phyloP scores from a whole-genome alignment of 2,113 vertebrate genomes.

The Sapayoa aenigma region DNA sequence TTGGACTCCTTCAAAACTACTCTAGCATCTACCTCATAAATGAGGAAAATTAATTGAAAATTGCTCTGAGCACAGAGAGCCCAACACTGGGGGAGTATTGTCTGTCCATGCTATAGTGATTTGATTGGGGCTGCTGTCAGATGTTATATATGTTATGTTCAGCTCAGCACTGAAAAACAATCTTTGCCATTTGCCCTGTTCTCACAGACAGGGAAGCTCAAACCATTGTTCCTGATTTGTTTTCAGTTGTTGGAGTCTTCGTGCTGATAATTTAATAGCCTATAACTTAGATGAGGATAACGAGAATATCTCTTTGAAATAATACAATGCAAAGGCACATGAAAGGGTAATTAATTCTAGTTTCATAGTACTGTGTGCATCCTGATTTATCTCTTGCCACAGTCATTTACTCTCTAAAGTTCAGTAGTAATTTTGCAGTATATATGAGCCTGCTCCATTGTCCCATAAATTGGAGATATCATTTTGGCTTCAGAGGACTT shows the following conservation, averaged over 20 bases:
- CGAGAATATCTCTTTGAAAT: not conserved
- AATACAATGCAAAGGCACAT: not conserved
- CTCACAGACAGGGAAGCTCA: not conserved
- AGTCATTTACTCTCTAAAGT: not conserved
- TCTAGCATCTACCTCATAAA: not conserved
- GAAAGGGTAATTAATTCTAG: slow-evolving; percentile 5
- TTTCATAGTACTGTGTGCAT: not conserved
- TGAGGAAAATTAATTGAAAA: slow-evolving; percentile 43
- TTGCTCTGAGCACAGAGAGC: not conserved
- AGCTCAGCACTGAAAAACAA: not conserved
- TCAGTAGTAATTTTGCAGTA: not conserved
- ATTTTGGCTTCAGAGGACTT: not conserved
- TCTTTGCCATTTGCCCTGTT: slow-evolving; percentile 16
- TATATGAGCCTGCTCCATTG: not conserved
- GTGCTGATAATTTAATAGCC: not conserved
- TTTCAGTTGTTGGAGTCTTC: slow-evolving; percentile 4
- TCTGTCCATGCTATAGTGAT: not conserved
- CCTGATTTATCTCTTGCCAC: slow-evolving; percentile 18
- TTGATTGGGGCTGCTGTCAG: slow-evolving; percentile 59
- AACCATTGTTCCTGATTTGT: slow-evolving; percentile 40
- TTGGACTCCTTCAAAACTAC: not conserved
- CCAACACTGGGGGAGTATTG: not conserved
- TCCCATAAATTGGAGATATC: not conserved
- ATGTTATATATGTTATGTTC: slow-evolving; percentile 50
- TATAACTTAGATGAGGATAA: not conserved